Evolutionary conservation across 2,888 invertebrate genomes (phyloP).

Genomic region (Oscheius sp.): DNA sequence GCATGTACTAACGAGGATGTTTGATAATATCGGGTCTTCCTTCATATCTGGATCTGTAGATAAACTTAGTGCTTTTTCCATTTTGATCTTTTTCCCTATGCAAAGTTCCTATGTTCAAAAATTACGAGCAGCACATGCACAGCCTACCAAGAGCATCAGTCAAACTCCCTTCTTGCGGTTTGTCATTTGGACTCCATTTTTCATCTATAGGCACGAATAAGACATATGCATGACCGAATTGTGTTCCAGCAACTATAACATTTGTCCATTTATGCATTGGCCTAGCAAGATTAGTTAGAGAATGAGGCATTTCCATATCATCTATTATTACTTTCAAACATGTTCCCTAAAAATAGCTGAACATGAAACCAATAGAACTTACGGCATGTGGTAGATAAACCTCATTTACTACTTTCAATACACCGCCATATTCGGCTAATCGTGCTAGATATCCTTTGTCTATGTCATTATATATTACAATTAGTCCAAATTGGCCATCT

Average conservation of each 20-base stretch:
- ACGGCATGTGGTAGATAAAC: background rate
- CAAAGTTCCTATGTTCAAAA: background rate
- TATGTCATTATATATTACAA: background rate
- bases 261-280: conserved; percentile 20
- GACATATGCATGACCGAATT: conserved; percentile 6
- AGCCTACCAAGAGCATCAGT: conserved; percentile 16
- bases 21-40: conserved; percentile 5
- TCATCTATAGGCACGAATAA: background rate
- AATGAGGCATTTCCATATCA: conserved; percentile 7
- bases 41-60: background rate
- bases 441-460: background rate
- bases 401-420: conserved; percentile 6
- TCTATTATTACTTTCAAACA: conserved; percentile 7
- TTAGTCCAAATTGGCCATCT: conserved; percentile 12
- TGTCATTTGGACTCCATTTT: background rate
- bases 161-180: background rate
- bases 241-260: conserved; percentile 18
- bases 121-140: background rate
- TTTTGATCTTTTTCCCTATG: background rate
- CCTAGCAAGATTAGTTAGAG: background rate
- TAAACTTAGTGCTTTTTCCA: background rate
- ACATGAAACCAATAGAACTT: background rate
- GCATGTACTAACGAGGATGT: conserved; percentile 4
- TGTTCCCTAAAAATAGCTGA: background rate
- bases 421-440: background rate